A percentile compares a stretch with the other conserved stretches of the same genome.
Conservation (phyloP, 2,797 vertebrate genomes). For the Leuciscus waleckii region DNA sequence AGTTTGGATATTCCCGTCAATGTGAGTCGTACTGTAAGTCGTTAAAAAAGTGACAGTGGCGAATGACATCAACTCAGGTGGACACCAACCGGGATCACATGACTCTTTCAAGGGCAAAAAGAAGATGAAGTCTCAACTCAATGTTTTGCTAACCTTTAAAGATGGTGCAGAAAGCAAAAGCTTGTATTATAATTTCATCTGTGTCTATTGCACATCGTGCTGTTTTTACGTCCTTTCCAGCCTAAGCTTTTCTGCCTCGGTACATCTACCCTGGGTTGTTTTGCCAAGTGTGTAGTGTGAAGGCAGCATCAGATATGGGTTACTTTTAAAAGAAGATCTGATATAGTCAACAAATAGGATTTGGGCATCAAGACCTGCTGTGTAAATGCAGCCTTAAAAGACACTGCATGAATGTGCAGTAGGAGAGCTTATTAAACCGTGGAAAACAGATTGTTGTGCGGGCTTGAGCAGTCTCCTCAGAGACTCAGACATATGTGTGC, state of each 20-base stretch:
- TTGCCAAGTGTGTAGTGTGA: background rate
- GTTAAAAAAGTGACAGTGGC: background rate
- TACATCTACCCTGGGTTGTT: background rate
- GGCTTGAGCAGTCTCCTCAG: slow-evolving; percentile 4
- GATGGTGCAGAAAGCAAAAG: too few relatives aligned
- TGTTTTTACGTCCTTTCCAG: background rate
- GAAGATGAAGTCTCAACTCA: too few relatives aligned
- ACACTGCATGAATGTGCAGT: slow-evolving; percentile 13
- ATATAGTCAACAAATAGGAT: background rate
- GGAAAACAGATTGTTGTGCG: slow-evolving; percentile 42
- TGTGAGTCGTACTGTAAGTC: background rate
- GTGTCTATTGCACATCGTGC: background rate
- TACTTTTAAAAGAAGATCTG: too few relatives aligned
- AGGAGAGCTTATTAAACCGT: slow-evolving; percentile 27
- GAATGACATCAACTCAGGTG: background rate
- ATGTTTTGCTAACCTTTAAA: too few relatives aligned
- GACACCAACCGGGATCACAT: background rate
- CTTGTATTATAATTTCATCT: too few relatives aligned
- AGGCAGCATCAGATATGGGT: background rate
- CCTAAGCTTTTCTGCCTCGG: background rate
- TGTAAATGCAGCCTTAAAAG: background rate
- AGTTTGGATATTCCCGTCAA: background rate
- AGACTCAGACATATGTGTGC: slow-evolving; percentile 39
- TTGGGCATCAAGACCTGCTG: background rate
- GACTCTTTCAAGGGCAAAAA: too few relatives aligned